Evolutionary conservation across 2,888 invertebrate species (phyloP), one percentile per base, ranked within the genome.

Genomic region (Napeogenes inachia): DNA sequence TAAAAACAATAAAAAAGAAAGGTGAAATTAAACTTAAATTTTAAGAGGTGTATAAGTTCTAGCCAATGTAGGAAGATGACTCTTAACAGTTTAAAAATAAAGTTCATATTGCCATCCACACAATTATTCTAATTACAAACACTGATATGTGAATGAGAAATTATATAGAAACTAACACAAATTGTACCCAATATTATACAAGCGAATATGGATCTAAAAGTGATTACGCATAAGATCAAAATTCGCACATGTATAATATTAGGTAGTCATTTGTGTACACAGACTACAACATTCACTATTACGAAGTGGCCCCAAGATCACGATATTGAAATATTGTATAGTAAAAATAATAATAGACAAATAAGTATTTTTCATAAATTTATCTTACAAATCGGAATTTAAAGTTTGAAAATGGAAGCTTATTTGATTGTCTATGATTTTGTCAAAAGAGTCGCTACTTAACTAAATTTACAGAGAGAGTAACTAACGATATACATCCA

Each of bases 61-160:
- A 38, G 8, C 38, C 8, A 42, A 42, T 42, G 42, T 42, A 10
- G 10, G 42, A 12, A 8, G 2, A 42, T 42, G 42, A 10, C 42
- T 42, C 42, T 42, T 42, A 42, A 12, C 10, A 12, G 5, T 38
- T 13, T 50, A 47, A 8, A 47, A 42, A 58, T 50, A 35, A 58
- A 35, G 10, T 30, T n/a, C 50, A 30, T 65, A 64, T 59, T 64
- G 68, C 83, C 87, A 89, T 84, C 85, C 84, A 83, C 82, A 87
- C 87, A 85, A 89, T 71, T 67, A 74, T 64, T 67, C 68, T 82
- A 82, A 81, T 77, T 81, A 84, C 77, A 81, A 80, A 83, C 78
- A 79, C 75, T 89, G 89, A 89, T 89, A 89, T 89, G 89, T 88
- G 81, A 83, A 74, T 78, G 76, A 78, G 78, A 77, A 77, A 76